Evolutionary conservation across 2,888 invertebrate species (phyloP), one percentile per base, ranked within the genome.

Genomic region (Callosobruchus maculatus): DNA sequence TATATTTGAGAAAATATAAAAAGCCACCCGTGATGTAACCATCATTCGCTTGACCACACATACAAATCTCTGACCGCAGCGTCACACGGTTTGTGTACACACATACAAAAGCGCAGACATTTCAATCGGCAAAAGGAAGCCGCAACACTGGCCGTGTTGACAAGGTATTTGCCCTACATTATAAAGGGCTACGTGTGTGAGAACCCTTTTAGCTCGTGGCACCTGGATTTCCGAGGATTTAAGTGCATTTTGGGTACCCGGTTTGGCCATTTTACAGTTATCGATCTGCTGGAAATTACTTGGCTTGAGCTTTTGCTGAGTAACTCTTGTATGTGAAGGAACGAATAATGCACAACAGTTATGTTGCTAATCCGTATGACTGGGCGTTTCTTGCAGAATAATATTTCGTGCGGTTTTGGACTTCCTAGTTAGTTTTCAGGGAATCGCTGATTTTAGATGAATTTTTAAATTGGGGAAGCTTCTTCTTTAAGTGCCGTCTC

Each of bases 151-250:
- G 74, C 72, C 75, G 81, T 83, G 82, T 82, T 82, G 82, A 83
- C 82, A 81, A 76, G 79, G 79, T 76, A 80, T 82, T 83, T 82
- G 81, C 83, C 82, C 81, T 77, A 80, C 76, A 82, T 82, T 82
- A 82, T 80, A 77, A 75, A 80, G 49, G 49, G 18, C 3, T 7
- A 49, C 49, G 81, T 80, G 81, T 81, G 80, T 80, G 82, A 81
- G 78, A 79, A 79, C 79, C 82, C 82, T 81, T 83, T 79, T 74
- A 81, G 80, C 83, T 82, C 83, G 83, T 84, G 84, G 80, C 84
- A 84, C 83, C 84, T 83, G 84, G 83, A 78, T 76, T 77, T 71
- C 49, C 18, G 49, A 49, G 49, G 49, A 49, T 49, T 49, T 49
- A 49, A 49, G 49, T 49, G 71, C 31, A 75, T 74, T 75, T 74